Conservation (phyloP, 2,797 vertebrate species). For the Sebastes flavidus region DNA sequence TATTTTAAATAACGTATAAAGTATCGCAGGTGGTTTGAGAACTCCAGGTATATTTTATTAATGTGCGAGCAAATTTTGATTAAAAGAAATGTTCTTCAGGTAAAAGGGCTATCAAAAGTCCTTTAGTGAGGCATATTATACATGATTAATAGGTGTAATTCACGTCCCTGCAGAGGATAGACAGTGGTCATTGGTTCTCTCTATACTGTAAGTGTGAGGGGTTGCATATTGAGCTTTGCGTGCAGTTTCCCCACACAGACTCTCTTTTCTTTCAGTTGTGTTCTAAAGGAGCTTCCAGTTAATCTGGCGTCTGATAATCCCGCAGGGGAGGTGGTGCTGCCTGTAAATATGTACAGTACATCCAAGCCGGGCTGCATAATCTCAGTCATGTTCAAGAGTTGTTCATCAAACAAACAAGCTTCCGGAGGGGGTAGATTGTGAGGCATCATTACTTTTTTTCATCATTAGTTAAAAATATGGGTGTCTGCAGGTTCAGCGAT, state of each 20-base stretch:
- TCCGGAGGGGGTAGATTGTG: constrained; percentile 31
- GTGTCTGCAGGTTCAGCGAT: constrained; percentile 34
- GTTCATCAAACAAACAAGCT: constrained; percentile 46
- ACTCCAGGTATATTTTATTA: neutral
- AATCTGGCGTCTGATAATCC: constrained; percentile 75
- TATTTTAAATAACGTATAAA: neutral
- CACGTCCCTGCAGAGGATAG: neutral
- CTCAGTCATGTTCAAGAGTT: constrained; percentile 60
- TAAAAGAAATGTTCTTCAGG: neutral
- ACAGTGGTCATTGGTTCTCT: neutral
- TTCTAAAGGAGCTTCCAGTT: constrained; percentile 75
- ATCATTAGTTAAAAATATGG: constrained; percentile 17
- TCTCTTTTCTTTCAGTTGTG: constrained; percentile 50
- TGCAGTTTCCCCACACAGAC: constrained; percentile 38
- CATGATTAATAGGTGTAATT: neutral
- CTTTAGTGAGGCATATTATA: neutral
- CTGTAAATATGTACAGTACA: constrained; percentile 69
- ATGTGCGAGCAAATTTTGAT: neutral
- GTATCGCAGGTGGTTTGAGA: neutral
- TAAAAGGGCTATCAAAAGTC: neutral
- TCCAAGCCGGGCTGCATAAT: constrained; percentile 56
- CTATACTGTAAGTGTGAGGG: neutral
- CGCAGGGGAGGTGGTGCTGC: constrained; percentile 49
- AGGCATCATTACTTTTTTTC: neutral
- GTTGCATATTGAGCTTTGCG: constrained; percentile 8